These are phyloP conservation scores for Antennarius striatus DNA, from an alignment of 2,113 vertebrate species.

Conservation along the genomic window DNA sequence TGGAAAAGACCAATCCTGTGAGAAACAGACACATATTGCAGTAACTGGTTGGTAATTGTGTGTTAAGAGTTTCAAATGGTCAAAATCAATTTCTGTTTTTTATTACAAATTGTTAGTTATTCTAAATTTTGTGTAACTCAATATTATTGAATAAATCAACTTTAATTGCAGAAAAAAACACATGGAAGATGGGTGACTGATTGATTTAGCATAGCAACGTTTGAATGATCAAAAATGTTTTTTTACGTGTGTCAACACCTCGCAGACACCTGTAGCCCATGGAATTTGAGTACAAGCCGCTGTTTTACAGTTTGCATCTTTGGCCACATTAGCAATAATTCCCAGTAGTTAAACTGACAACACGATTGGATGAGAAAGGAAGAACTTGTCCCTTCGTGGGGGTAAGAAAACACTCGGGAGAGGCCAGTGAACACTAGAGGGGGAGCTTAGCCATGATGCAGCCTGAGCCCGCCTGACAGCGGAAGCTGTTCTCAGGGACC, in stretches of 20 bases:
- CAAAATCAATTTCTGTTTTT: conserved; percentile 12
- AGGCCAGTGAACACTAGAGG: conserved; percentile 96
- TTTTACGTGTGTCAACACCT: background rate
- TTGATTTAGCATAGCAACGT: background rate
- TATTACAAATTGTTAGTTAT: background rate
- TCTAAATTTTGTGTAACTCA: background rate
- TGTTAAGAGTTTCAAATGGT: conserved; percentile 1
- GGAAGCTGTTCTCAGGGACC: conserved; percentile 77
- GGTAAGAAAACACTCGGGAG: conserved; percentile 64
- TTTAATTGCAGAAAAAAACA: background rate
- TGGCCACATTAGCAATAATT: background rate
- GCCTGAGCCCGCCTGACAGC: conserved; percentile 75
- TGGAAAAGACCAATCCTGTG: conserved; percentile 83
- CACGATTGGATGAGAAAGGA: conserved; percentile 4
- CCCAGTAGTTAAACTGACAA: background rate
- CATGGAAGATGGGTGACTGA: background rate
- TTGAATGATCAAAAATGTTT: background rate
- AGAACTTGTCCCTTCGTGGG: conserved; percentile 17
- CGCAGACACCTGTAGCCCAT: conserved; percentile 1
- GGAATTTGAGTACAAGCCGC: background rate
- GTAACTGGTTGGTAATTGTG: conserved; percentile 21
- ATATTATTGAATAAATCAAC: background rate
- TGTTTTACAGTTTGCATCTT: background rate
- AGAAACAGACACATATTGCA: conserved; percentile 33
- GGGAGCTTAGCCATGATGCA: conserved; percentile 92